These are phyloP conservation scores for Drosophila gaucha DNA, from an alignment of 2,888 invertebrate species.

Conservation along the genomic window DNA sequence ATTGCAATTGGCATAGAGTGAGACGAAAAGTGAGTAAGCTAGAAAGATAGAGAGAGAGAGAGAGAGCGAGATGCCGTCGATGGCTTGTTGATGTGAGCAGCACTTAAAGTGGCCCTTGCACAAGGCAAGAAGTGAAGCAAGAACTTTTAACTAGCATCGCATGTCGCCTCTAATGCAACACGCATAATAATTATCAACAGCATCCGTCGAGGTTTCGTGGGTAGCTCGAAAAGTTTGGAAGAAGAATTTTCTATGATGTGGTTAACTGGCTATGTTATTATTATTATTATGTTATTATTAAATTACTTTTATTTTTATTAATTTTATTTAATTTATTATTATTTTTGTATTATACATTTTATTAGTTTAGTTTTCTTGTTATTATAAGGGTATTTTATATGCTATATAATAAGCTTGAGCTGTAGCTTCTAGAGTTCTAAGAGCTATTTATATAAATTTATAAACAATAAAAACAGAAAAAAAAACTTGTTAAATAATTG, in stretches of 20 bases:
- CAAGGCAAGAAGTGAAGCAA: background rate
- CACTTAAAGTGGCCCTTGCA: background rate
- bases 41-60: background rate
- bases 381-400: too few species aligned
- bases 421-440: too few species aligned
- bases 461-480: too few species aligned
- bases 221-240: slow-evolving; percentile 1
- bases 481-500: too few species aligned
- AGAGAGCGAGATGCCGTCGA: slow-evolving; percentile 1
- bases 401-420: too few species aligned
- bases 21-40: background rate
- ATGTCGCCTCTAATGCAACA: slow-evolving; percentile 58
- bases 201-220: slow-evolving; percentile 43
- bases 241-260: too few species aligned
- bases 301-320: too few species aligned
- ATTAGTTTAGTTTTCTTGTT: too few species aligned
- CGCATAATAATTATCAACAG: slow-evolving; percentile 71
- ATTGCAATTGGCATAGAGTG: slow-evolving; percentile 62
- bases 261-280: background rate
- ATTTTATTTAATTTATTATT: too few species aligned
- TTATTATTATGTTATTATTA: background rate
- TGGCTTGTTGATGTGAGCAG: slow-evolving; percentile 11
- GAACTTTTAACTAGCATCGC: slow-evolving; percentile 31
- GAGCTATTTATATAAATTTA: too few species aligned
- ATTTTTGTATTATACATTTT: too few species aligned